phyloP scores from a whole-genome alignment of 2,888 invertebrate species.

The Lepidochitona cinerea region DNA sequence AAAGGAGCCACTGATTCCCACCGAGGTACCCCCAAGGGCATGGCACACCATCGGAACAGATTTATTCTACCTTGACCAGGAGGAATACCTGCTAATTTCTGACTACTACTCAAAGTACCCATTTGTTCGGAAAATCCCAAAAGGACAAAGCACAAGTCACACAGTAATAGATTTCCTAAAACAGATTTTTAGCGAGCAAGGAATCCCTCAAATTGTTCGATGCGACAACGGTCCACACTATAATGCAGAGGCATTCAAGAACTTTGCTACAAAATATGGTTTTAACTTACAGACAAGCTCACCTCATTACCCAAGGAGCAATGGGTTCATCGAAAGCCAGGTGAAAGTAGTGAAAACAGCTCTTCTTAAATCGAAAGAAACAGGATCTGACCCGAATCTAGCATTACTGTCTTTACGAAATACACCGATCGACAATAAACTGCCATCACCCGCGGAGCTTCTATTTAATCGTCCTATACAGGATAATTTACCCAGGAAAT shows the following conservation, averaged over 20 bases:
- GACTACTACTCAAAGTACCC: slow-evolving; percentile 17
- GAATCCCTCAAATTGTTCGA: slow-evolving; percentile 21
- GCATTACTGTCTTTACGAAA: neutral
- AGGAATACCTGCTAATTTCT: slow-evolving; percentile 17
- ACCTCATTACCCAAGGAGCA: slow-evolving; percentile 3
- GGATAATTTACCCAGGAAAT: slow-evolving; percentile 4
- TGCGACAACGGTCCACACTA: slow-evolving; percentile 36
- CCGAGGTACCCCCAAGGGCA: slow-evolving; percentile 15
- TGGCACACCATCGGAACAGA: slow-evolving; percentile 26
- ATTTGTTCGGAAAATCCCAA: slow-evolving; percentile 2
- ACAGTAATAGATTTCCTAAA: neutral
- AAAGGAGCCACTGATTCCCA: slow-evolving; percentile 9
- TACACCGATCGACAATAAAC: slow-evolving; percentile 2
- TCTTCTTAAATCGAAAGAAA: neutral
- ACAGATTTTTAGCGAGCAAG: slow-evolving; percentile 17
- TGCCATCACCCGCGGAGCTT: slow-evolving; percentile 3
- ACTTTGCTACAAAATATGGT: neutral
- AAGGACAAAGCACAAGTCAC: neutral
- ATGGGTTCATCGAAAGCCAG: slow-evolving; percentile 10
- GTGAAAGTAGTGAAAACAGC: neutral
- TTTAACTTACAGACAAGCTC: neutral
- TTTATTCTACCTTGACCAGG: slow-evolving; percentile 15
- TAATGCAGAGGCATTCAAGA: neutral
- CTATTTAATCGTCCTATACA: neutral
- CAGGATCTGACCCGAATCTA: neutral